Conservation (phyloP, 2,888 invertebrate genomes). For the Acrocera orbiculus region DNA sequence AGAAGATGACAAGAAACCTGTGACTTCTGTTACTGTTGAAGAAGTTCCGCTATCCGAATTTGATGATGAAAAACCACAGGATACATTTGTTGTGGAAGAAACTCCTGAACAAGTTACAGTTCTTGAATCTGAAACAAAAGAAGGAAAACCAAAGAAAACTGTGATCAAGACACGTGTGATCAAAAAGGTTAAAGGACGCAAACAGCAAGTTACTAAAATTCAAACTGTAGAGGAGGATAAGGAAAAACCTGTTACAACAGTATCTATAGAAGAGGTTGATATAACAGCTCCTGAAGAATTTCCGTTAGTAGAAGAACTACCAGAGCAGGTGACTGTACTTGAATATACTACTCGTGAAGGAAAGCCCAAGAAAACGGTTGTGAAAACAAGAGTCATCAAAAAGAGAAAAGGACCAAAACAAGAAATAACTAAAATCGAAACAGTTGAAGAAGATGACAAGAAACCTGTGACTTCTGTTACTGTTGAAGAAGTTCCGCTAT, state of each 20-base stretch:
- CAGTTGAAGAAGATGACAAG: slow-evolving; percentile 21
- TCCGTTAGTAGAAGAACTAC: slow-evolving; percentile 11
- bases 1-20: slow-evolving; percentile 22
- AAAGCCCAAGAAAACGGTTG: slow-evolving; percentile 20
- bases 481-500: slow-evolving; percentile 18
- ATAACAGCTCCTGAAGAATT: slow-evolving; percentile 2
- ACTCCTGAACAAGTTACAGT: slow-evolving; percentile 16
- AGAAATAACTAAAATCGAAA: slow-evolving; percentile 24
- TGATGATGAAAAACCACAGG: slow-evolving; percentile 10
- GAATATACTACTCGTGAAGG: slow-evolving; percentile 27
- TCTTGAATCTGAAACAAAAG: slow-evolving; percentile 16
- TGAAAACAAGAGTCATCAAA: slow-evolving; percentile 23
- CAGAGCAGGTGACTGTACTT: slow-evolving; percentile 24
- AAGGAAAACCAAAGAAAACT: slow-evolving; percentile 18
- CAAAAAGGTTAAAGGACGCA: slow-evolving; percentile 14
- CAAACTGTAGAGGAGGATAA: slow-evolving; percentile 20
- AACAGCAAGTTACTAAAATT: slow-evolving; percentile 23
- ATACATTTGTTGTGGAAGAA: slow-evolving; percentile 10
- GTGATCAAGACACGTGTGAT: slow-evolving; percentile 14
- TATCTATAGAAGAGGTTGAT: slow-evolving; percentile 19
- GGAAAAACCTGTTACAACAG: slow-evolving; percentile 19
- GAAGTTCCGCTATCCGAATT: slow-evolving; percentile 17
- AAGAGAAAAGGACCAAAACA: slow-evolving; percentile 18
- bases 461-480: slow-evolving; percentile 22
- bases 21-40: slow-evolving; percentile 19